These are phyloP conservation scores for Morinoia aosen DNA, from an alignment of 2,888 invertebrate genomes.

Conservation along the genomic window DNA sequence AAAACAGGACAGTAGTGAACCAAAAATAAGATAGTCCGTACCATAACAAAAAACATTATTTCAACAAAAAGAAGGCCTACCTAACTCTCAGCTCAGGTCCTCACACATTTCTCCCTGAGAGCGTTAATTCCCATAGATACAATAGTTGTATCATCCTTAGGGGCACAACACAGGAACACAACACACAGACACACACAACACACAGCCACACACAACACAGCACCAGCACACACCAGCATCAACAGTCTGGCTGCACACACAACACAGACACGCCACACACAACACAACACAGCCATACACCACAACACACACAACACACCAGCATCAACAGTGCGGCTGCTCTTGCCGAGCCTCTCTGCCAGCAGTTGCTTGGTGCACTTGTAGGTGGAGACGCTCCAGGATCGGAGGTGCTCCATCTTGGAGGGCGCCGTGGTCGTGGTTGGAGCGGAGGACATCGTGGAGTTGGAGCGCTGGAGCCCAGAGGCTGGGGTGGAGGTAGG, in stretches of 20 bases:
- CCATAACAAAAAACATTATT: too few relatives aligned
- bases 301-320: constrained; percentile 73
- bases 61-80: too few relatives aligned
- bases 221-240: too few relatives aligned
- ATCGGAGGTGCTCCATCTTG: constrained; percentile 91
- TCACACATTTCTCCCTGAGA: too few relatives aligned
- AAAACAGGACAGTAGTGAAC: too few relatives aligned
- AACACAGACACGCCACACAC: background rate
- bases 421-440: background rate
- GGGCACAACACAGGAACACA: background rate
- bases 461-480: constrained; percentile 24
- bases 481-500: background rate
- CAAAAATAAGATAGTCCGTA: too few relatives aligned
- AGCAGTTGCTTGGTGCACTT: constrained; percentile 97
- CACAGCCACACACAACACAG: background rate
- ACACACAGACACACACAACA: background rate
- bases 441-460: background rate
- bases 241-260: too few relatives aligned
- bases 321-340: constrained; percentile 89
- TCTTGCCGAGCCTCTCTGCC: constrained; percentile 95
- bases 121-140: too few relatives aligned
- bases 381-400: constrained; percentile 98
- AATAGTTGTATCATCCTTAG: too few relatives aligned
- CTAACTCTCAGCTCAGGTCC: too few relatives aligned
- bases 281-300: background rate